Evolutionary conservation across 1,140 invertebrate genomes (phyloP).

Genomic region (Achatina immaculata): DNA sequence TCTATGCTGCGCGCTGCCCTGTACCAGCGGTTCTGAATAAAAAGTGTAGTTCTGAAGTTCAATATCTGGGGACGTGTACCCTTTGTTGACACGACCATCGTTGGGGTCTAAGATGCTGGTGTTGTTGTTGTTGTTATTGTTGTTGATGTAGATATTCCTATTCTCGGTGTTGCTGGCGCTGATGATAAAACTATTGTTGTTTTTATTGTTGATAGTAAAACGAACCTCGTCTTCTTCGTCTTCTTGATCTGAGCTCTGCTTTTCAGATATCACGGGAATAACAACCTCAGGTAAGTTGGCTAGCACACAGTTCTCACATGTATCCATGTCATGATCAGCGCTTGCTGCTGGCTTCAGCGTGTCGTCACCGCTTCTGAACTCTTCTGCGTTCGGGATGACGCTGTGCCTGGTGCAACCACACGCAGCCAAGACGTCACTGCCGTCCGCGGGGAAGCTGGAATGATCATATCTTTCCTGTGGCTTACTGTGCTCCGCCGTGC

Average conservation of each 20-base stretch:
- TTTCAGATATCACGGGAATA: not conserved
- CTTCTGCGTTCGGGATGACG: not conserved
- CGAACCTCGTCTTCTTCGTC: not conserved
- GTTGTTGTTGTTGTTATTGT: not conserved
- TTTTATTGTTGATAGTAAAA: not conserved
- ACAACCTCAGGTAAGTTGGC: constrained; percentile 5
- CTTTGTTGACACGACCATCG: constrained; percentile 60
- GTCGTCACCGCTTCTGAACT: not conserved
- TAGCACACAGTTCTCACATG: not conserved
- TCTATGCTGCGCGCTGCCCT: not conserved
- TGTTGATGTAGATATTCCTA: constrained; percentile 19
- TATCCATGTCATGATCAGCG: constrained; percentile 29
- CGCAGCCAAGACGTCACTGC: constrained; percentile 3
- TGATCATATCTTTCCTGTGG: not conserved
- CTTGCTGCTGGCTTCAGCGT: not conserved
- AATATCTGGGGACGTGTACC: constrained; percentile 65
- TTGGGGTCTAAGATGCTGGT: constrained; percentile 7
- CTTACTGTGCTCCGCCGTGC: not conserved
- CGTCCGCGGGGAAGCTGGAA: constrained; percentile 1
- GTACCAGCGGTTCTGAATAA: constrained; percentile 11
- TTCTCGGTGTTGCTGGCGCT: constrained; percentile 12
- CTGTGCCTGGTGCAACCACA: not conserved
- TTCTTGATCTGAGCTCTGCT: not conserved
- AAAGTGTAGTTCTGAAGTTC: constrained; percentile 56
- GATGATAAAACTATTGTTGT: constrained; percentile 6